Evolutionary conservation across 1,140 invertebrate species (phyloP), one percentile per base, ranked within the genome.

Genomic region (Nilaparvata lugens): DNA sequence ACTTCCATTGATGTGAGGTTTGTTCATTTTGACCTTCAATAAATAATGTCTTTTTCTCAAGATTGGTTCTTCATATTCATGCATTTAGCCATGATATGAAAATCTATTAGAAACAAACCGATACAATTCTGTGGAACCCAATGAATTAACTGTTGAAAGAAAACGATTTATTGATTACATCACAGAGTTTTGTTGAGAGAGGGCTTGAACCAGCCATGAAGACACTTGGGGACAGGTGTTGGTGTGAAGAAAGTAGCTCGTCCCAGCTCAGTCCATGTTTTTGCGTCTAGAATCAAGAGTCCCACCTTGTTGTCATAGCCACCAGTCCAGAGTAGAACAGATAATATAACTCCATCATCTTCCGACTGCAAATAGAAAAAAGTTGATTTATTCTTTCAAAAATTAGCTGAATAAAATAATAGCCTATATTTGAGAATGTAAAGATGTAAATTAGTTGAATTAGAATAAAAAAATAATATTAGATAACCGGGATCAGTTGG

Each of bases 291-390:
- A 43, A 90, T 76, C 43, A 90, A 62, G 1, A 91, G 68, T 2
- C 82, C 86, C 4, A 85, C 82, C 64, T 79, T 76, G 42, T 79
- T 79, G 60, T 80, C 78, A 1, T 77, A 68, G 19, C 79, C 76
- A 56, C 76, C 69, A 2, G 83, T 83, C 77, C 83, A 87, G 0
- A 91, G 74, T 58, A 90, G 72, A 0, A 84, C 79, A 40, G 86
- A 82, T 16, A 91, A 61, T 1, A 91, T 66, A 4, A 91, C 78
- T 0, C 88, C 88, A 65, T 89, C 87, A 67, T 89, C 88, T 74
- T 90, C 87, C 18, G 71, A 70, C 82, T 87, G 65, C 14, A 63
- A 58, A n/a, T n/a, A n/a, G n/a, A n/a, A n/a, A n/a, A n/a, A n/a
- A n/a, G n/a, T n/a, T n/a, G n/a, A n/a, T n/a, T n/a, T n/a, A n/a